Percentiles rank a stretch among this genome's conserved stretches.
Evolutionary conservation across 1,140 invertebrate genomes (phyloP).

Genomic region (Batillaria attramentaria): DNA sequence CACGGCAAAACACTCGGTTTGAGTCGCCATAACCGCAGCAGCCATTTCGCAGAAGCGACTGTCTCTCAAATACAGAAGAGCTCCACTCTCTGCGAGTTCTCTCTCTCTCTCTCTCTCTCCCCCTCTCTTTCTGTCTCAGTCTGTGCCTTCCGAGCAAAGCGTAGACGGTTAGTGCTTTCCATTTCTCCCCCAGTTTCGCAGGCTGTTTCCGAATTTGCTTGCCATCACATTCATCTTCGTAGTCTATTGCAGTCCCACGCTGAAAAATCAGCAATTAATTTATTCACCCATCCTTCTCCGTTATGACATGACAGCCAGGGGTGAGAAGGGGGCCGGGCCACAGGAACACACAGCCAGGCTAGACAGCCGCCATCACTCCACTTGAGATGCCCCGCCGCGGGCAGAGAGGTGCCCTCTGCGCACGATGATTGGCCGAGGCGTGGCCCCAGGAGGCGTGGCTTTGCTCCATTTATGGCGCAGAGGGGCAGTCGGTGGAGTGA

Average conservation of each 20-base stretch:
- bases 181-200: too few relatives aligned
- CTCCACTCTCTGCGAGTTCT: neutral
- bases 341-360: neutral
- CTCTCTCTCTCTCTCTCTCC: neutral
- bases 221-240: constrained; percentile 17
- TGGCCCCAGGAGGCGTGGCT: constrained; percentile 14
- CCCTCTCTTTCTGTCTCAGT: neutral
- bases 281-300: constrained; percentile 3
- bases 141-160: neutral
- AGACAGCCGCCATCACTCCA: neutral
- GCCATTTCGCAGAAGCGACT: constrained; percentile 19
- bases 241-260: constrained; percentile 9
- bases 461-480: constrained; percentile 23
- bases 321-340: neutral
- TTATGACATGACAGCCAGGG: neutral
- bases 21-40: neutral
- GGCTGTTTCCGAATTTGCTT: too few relatives aligned
- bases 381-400: constrained; percentile 17
- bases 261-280: constrained; percentile 24
- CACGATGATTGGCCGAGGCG: constrained; percentile 18
- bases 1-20: neutral
- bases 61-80: constrained; percentile 7
- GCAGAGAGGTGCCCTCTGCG: neutral
- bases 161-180: too few relatives aligned
- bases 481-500: constrained; percentile 1